Percentiles rank a stretch among this genome's conserved stretches.
phyloP scores from a whole-genome alignment of 2,113 vertebrate species.

The Boleophthalmus pectinirostris region DNA sequence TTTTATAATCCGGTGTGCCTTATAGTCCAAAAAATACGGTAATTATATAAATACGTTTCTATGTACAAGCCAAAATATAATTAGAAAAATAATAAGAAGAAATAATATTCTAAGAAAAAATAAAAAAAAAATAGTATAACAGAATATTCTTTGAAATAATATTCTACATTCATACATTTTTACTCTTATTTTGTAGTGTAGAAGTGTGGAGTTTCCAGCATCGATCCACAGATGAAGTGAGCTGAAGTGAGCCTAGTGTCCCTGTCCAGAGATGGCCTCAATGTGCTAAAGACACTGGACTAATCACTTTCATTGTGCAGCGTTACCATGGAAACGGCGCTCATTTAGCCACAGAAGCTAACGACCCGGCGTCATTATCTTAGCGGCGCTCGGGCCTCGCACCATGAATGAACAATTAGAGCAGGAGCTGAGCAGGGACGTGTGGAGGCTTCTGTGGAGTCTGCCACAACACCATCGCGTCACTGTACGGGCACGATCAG shows the following conservation, averaged over 20 bases:
- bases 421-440: conserved; percentile 53
- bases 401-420: conserved; percentile 79
- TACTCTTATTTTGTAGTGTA: background rate
- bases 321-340: conserved; percentile 79
- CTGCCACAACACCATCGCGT: background rate
- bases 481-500: too few species aligned
- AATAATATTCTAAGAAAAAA: too few species aligned
- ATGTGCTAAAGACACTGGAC: conserved; percentile 63
- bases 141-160: too few species aligned
- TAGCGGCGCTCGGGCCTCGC: conserved; percentile 65
- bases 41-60: too few species aligned
- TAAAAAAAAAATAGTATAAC: too few species aligned
- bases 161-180: too few species aligned
- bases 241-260: conserved; percentile 29
- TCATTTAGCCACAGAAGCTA: conserved; percentile 76
- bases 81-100: too few species aligned
- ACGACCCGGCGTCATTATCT: conserved; percentile 78
- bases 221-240: background rate
- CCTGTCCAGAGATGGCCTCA: conserved; percentile 41
- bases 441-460: conserved; percentile 26
- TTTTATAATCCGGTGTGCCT: too few species aligned
- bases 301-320: conserved; percentile 71
- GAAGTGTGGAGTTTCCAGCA: background rate
- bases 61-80: too few species aligned
- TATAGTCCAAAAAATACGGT: too few species aligned